Evolutionary conservation across 2,888 invertebrate species (phyloP).

Genomic region (Holacanthella duospinosa): DNA sequence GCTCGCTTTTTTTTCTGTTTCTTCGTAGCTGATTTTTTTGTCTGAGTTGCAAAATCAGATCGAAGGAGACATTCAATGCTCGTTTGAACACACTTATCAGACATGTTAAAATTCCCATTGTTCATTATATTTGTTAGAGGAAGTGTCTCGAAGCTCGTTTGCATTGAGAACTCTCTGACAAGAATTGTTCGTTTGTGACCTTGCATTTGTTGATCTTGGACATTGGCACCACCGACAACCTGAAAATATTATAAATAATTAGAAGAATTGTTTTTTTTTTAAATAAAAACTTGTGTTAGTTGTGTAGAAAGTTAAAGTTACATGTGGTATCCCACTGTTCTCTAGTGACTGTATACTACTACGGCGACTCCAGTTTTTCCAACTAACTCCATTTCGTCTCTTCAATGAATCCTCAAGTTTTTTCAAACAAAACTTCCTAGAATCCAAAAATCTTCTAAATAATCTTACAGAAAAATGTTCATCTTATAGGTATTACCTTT

Average conservation of each 20-base stretch:
- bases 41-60: constrained; percentile 32
- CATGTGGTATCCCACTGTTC: constrained; percentile 60
- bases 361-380: constrained; percentile 19
- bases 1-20: constrained; percentile 21
- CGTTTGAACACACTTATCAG: constrained; percentile 30
- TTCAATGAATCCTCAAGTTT: constrained; percentile 19
- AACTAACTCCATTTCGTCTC: constrained; percentile 15
- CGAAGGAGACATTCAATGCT: constrained; percentile 23
- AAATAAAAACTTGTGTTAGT: neutral
- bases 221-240: constrained; percentile 13
- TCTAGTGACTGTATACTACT: constrained; percentile 72
- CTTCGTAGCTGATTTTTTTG: constrained; percentile 35
- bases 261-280: too few species aligned
- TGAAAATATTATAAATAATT: too few species aligned
- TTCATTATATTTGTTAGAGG: constrained; percentile 12
- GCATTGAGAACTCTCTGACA: constrained; percentile 26
- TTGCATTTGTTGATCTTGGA: constrained; percentile 5
- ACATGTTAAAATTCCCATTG: constrained; percentile 18
- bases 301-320: too few species aligned
- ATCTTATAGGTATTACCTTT: constrained; percentile 15
- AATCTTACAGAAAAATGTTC: neutral
- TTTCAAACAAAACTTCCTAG: constrained; percentile 19
- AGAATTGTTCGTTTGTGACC: constrained; percentile 15
- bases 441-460: neutral
- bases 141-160: constrained; percentile 34